A percentile compares a stretch with the other conserved stretches of the same genome.
Evolutionary conservation across 2,888 invertebrate genomes (phyloP).

Genomic region (Monochamus alternatus): DNA sequence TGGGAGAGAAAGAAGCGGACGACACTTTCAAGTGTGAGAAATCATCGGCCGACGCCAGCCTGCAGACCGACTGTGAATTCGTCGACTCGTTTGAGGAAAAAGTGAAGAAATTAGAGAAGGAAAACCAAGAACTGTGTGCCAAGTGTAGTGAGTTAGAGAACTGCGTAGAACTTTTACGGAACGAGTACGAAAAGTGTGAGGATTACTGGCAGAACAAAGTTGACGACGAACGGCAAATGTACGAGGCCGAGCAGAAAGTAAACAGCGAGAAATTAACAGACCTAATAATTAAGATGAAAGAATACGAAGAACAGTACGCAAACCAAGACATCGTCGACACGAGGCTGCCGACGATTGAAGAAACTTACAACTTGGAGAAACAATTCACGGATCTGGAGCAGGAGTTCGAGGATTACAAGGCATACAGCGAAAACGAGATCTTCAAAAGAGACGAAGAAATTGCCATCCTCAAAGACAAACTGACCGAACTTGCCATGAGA

Average conservation of each 20-base stretch:
- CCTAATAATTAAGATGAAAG: constrained; percentile 82
- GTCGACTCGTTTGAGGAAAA: constrained; percentile 56
- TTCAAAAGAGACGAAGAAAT: constrained; percentile 76
- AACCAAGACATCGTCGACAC: constrained; percentile 70
- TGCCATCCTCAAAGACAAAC: constrained; percentile 71
- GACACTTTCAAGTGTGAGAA: constrained; percentile 37
- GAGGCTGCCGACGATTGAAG: constrained; percentile 84
- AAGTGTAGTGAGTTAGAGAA: constrained; percentile 80
- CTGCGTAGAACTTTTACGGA: constrained; percentile 82
- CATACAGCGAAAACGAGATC: constrained; percentile 72
- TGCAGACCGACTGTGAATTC: constrained; percentile 59
- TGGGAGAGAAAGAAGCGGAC: constrained; percentile 28
- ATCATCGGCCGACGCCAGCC: constrained; percentile 48
- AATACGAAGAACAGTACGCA: constrained; percentile 85
- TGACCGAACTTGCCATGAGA: constrained; percentile 69
- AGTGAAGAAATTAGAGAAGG: constrained; percentile 58
- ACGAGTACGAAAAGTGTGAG: constrained; percentile 88
- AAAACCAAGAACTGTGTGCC: constrained; percentile 69
- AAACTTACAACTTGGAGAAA: constrained; percentile 81
- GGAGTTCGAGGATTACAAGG: constrained; percentile 77
- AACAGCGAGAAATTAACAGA: constrained; percentile 85
- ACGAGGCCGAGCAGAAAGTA: constrained; percentile 83
- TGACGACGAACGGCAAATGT: constrained; percentile 83
- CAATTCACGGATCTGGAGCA: constrained; percentile 82
- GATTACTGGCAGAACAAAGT: constrained; percentile 90